Percentiles rank a stretch among this genome's conserved stretches.
Evolutionary conservation across 2,888 invertebrate species (phyloP).

Genomic region (Parnassius mnemosyne): DNA sequence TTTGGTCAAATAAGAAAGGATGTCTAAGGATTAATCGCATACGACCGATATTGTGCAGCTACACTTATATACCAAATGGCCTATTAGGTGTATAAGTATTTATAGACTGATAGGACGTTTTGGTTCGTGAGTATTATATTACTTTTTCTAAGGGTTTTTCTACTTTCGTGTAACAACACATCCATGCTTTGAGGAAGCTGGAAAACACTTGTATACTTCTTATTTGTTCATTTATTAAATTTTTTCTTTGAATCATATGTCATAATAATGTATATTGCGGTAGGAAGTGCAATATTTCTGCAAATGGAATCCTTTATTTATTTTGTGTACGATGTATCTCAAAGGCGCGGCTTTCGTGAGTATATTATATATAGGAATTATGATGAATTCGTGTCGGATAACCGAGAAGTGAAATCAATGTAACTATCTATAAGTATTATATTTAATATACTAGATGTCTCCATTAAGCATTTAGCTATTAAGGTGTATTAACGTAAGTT

Average conservation of each 20-base stretch:
- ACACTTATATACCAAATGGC: too few species aligned
- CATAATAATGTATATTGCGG: constrained; percentile 8
- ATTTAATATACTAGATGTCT: constrained; percentile 77
- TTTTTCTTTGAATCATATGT: background rate
- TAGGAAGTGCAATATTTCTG: constrained; percentile 20
- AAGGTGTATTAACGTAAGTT: constrained; percentile 72
- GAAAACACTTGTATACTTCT: background rate
- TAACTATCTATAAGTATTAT: constrained; percentile 73
- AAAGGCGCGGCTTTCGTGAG: constrained; percentile 28
- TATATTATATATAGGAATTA: constrained; percentile 30
- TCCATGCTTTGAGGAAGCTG: background rate
- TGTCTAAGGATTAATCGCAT: background rate
- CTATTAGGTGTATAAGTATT: constrained; percentile 53
- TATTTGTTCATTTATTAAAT: background rate
- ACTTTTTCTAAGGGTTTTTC: constrained; percentile 20
- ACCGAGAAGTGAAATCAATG: constrained; percentile 49
- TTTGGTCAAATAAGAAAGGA: too few species aligned
- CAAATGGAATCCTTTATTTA: constrained; percentile 26
- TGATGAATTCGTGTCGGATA: constrained; percentile 48
- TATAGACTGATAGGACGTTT: constrained; percentile 48
- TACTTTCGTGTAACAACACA: background rate
- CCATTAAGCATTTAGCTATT: constrained; percentile 61
- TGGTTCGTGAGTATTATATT: constrained; percentile 22
- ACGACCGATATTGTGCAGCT: constrained; percentile 27
- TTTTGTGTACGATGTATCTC: constrained; percentile 23